A percentile compares a stretch with the other conserved stretches of the same genome.
These are phyloP conservation scores for Philopotamus ludificatus DNA, from an alignment of 1,140 invertebrate species.

Conservation along the genomic window DNA sequence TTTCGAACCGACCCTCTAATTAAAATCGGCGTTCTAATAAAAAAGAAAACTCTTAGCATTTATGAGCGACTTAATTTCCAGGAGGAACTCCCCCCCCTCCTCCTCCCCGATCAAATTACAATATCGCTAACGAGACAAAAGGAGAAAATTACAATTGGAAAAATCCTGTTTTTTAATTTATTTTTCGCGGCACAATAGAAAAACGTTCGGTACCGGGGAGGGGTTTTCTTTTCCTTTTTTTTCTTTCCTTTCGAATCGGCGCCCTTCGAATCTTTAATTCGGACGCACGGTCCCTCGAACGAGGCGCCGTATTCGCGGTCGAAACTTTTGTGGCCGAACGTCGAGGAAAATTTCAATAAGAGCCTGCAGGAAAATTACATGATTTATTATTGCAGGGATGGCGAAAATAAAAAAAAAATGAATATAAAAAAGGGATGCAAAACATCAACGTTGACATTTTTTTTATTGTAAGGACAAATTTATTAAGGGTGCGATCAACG, in stretches of 20 bases:
- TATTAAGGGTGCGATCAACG: too few relatives aligned
- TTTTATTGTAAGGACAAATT: too few relatives aligned
- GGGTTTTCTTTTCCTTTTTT: constrained; percentile 19
- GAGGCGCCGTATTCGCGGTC: too few relatives aligned
- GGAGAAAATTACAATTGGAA: constrained; percentile 40
- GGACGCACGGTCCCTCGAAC: constrained; percentile 23
- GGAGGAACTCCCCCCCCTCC: too few relatives aligned
- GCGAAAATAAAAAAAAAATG: too few relatives aligned
- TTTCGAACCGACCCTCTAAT: constrained; percentile 35
- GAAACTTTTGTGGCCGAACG: too few relatives aligned
- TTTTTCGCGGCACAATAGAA: constrained; percentile 22
- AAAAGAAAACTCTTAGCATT: constrained; percentile 34
- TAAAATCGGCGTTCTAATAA: constrained; percentile 30
- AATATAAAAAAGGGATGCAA: too few relatives aligned
- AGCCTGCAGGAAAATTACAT: too few relatives aligned
- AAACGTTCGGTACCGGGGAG: neutral
- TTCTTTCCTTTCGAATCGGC: neutral
- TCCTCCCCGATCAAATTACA: constrained; percentile 40
- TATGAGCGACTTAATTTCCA: constrained; percentile 33
- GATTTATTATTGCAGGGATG: too few relatives aligned
- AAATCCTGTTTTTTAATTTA: constrained; percentile 40
- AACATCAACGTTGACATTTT: too few relatives aligned
- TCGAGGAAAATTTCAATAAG: too few relatives aligned
- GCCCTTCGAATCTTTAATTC: neutral
- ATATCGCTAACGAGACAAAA: constrained; percentile 42